Base-by-base conservation (phyloP, 2,797 vertebrate species). In the Artibeus jamaicensis region DNA sequence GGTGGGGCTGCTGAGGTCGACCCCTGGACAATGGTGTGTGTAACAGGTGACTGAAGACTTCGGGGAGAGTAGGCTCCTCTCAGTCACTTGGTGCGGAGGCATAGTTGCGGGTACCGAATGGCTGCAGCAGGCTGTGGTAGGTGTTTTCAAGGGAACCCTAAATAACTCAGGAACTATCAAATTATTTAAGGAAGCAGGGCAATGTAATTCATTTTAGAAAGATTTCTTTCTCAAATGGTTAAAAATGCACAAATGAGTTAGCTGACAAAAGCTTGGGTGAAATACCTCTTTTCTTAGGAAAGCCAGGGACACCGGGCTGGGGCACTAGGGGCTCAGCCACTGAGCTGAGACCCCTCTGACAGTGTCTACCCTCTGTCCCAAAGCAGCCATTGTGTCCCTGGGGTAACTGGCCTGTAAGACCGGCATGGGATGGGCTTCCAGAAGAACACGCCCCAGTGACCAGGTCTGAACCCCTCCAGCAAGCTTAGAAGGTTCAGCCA, bases 121-220 rank as follows among this genome's bases (percentile, higher is more conserved):
- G 1, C 34, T 4, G 4, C n/a, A 4, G 29, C 2, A 2, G 44
- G 48, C 26, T 14, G 15, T 0, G 4, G 71, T 16, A 26, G 59
- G 24, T n/a, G 3, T 70, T 82, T 89, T 62, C 39, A 73, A 7
- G 39, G 79, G 67, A 46, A 68, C 22, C 19, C 32, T 5, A n/a
- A 59, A 24, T 22, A 42, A 37, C 76, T 44, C 53, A 78, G 76
- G 37, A 85, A 77, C 82, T 29, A 34, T 2, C 26, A 3, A 65
- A 57, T 24, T 84, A 39, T n/a, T 83, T 90, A 68, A 86, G 77
- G 84, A 77, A 46, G 21, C 62, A 42, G 6, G 68, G 29, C 7
- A 29, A 16, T 18, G 2, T 37, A 19, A 55, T 77, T 83, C n/a
- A 29, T n/a, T 87, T 39, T 15, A 34, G 53, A 57, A 55, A 24